These are phyloP conservation scores for Tauraco erythrolophus DNA, from an alignment of 2,113 vertebrate genomes.

Conservation along the genomic window DNA sequence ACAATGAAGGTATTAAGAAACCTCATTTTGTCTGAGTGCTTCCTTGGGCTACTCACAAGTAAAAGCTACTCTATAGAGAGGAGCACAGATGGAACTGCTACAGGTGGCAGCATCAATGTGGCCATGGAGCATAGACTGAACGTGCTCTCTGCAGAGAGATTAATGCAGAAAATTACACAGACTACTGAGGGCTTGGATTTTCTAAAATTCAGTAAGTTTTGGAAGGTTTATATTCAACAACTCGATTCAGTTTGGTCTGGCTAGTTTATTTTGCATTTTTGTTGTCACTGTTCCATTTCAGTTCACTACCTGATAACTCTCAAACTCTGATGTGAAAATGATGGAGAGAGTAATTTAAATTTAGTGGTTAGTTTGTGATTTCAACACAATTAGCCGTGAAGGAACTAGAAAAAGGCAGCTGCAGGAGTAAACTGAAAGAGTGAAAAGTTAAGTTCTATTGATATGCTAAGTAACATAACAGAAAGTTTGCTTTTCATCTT, in stretches of 20 bases:
- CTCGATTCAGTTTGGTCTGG: neutral
- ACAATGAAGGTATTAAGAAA: neutral
- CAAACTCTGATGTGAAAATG: neutral
- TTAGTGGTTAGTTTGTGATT: neutral
- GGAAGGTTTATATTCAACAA: neutral
- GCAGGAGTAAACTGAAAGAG: neutral
- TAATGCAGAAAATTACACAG: neutral
- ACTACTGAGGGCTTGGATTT: neutral
- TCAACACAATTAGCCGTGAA: neutral
- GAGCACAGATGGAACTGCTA: neutral
- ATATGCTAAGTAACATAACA: neutral
- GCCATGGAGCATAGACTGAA: neutral
- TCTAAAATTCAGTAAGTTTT: neutral
- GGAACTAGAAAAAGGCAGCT: neutral
- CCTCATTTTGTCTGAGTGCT: neutral
- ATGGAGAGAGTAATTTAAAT: neutral
- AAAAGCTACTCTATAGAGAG: neutral
- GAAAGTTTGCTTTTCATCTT: neutral
- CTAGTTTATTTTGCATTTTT: neutral
- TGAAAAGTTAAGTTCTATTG: neutral
- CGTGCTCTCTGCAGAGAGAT: rapidly evolving
- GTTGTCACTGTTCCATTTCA: neutral
- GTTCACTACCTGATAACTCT: neutral
- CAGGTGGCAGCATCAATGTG: neutral
- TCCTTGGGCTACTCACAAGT: neutral